Percentiles rank a stretch among this genome's conserved stretches.
Evolutionary conservation across 2,888 invertebrate species (phyloP).

Genomic region (Leptopilina drosophilae): DNA sequence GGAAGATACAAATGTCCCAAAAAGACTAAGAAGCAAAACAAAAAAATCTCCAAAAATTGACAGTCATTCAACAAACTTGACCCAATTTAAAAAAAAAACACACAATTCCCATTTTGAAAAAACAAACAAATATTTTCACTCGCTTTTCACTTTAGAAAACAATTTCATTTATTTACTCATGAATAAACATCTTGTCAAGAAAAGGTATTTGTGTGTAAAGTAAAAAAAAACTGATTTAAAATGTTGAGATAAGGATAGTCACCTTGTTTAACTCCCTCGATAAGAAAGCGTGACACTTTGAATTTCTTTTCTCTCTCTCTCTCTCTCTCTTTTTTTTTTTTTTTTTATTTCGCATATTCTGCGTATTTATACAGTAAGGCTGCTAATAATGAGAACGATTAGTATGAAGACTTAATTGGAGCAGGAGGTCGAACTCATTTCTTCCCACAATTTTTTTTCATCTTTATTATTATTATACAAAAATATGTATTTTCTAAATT

Average conservation of each 20-base stretch:
- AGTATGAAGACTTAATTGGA: constrained; percentile 11
- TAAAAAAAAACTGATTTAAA: constrained; percentile 3
- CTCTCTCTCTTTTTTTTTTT: background rate
- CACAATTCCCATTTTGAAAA: too few relatives aligned
- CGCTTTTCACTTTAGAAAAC: too few relatives aligned
- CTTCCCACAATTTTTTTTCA: too few relatives aligned
- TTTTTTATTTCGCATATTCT: constrained; percentile 33
- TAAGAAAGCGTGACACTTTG: constrained; percentile 38
- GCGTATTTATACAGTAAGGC: background rate
- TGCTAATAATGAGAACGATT: constrained; percentile 6
- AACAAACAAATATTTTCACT: too few relatives aligned
- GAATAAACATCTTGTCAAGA: constrained; percentile 21
- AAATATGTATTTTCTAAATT: too few relatives aligned
- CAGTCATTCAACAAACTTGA: too few relatives aligned
- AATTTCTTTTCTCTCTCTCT: constrained; percentile 7
- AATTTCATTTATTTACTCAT: background rate
- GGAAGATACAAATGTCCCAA: too few relatives aligned
- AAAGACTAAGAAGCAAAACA: too few relatives aligned
- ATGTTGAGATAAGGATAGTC: constrained; percentile 24
- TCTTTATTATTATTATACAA: too few relatives aligned
- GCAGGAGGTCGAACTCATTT: background rate
- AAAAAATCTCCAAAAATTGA: too few relatives aligned
- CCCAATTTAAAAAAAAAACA: too few relatives aligned
- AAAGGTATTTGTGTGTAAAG: constrained; percentile 10
- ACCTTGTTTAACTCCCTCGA: constrained; percentile 36